Conservation (phyloP, 2,888 invertebrate genomes). For the Philaethria dido region DNA sequence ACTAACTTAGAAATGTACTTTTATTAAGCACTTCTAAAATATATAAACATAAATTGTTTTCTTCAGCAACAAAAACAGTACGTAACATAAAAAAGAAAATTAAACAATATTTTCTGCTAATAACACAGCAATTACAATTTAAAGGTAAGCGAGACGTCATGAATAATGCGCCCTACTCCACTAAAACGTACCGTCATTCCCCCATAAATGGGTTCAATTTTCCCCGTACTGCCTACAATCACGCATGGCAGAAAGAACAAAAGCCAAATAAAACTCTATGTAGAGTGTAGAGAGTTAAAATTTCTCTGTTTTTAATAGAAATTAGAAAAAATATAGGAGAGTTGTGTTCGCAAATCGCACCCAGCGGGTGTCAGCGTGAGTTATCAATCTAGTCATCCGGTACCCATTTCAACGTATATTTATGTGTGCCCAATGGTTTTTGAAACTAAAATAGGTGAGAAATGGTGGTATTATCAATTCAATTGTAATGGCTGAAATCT, state of each 20-base stretch:
- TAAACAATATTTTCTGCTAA: background rate
- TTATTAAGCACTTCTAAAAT: too few species aligned
- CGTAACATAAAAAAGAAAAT: background rate
- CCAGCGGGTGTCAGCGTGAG: conserved; percentile 68
- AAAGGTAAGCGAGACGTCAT: conserved; percentile 40
- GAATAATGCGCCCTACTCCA: conserved; percentile 66
- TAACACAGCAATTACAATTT: conserved; percentile 34
- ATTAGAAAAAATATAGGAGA: conserved; percentile 45
- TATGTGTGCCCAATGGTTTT: conserved; percentile 73
- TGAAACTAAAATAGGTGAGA: conserved; percentile 71
- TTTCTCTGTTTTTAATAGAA: conserved; percentile 26
- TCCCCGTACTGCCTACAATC: conserved; percentile 66
- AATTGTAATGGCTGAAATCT: conserved; percentile 14
- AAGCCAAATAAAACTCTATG: conserved; percentile 34
- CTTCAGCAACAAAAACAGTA: background rate
- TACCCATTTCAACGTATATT: conserved; percentile 73
- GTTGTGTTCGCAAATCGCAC: conserved; percentile 65
- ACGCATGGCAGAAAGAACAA: conserved; percentile 59
- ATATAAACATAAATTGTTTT: background rate
- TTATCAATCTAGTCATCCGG: conserved; percentile 76
- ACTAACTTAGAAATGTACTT: too few species aligned
- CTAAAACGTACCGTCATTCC: conserved; percentile 75
- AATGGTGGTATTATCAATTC: conserved; percentile 33
- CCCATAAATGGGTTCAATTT: conserved; percentile 76
- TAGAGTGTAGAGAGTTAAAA: conserved; percentile 18